Evolutionary conservation across 2,113 vertebrate species (phyloP).

Genomic region (Heteronetta atricapilla): DNA sequence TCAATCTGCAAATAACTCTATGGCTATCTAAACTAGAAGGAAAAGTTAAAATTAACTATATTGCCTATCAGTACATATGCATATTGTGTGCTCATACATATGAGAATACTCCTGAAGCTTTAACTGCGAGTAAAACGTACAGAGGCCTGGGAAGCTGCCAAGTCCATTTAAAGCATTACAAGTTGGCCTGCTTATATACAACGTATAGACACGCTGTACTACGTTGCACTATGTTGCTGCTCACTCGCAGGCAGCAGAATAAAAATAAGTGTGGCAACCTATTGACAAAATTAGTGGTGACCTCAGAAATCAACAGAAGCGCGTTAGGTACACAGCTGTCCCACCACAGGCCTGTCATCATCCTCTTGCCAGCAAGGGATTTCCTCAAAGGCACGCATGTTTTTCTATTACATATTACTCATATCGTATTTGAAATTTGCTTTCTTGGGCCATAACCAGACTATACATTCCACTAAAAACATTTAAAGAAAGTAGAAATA

Average conservation of each 20-base stretch:
- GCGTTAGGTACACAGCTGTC: neutral
- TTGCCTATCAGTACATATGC: too few species aligned
- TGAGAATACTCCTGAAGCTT: neutral
- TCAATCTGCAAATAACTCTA: neutral
- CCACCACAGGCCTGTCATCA: neutral
- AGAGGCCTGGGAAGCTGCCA: neutral
- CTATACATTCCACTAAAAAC: neutral
- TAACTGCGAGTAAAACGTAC: neutral
- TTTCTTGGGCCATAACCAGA: neutral
- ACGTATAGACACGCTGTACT: neutral
- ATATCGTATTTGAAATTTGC: neutral
- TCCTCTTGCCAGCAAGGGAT: neutral
- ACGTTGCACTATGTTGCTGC: neutral
- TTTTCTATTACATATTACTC: neutral
- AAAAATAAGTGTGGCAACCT: neutral
- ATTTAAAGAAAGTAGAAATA: neutral
- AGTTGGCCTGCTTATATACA: neutral
- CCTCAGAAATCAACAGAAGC: neutral
- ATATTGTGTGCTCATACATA: neutral
- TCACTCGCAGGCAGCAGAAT: neutral
- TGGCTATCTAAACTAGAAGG: neutral
- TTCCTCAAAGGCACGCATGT: fast-evolving
- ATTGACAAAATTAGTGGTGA: neutral
- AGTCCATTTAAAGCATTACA: neutral
- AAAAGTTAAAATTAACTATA: neutral